Percentiles rank a stretch among this genome's conserved stretches.
Conservation (phyloP, 1,140 invertebrate genomes). For the Trachymyrmex septentrionalis region DNA sequence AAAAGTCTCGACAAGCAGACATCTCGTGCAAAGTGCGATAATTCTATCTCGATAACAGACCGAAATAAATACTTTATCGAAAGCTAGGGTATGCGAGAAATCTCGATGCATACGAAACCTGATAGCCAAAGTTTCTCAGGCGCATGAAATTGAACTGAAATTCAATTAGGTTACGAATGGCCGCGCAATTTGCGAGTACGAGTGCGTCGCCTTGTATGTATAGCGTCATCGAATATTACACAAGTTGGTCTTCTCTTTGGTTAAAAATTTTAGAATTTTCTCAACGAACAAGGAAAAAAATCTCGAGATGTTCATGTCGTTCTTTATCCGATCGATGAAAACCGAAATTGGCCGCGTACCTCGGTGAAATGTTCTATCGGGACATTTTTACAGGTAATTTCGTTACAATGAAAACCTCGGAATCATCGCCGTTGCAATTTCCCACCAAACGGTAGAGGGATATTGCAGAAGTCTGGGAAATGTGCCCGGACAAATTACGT, state of each 20-base stretch:
- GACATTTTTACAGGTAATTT: slow-evolving; percentile 47
- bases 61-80: slow-evolving; percentile 30
- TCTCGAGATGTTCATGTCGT: not conserved
- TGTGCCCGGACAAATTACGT: slow-evolving; percentile 53
- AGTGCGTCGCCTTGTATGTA: too few relatives aligned
- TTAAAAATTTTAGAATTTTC: slow-evolving; percentile 35
- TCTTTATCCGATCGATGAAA: slow-evolving; percentile 23
- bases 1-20: not conserved
- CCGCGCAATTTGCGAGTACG: slow-evolving; percentile 7
- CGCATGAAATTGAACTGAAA: slow-evolving; percentile 72
- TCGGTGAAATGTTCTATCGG: slow-evolving; percentile 29
- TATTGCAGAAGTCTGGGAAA: slow-evolving; percentile 43
- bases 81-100: not conserved
- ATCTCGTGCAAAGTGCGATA: not conserved
- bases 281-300: not conserved
- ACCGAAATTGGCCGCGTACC: slow-evolving; percentile 42
- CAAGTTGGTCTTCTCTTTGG: not conserved
- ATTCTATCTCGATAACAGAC: not conserved
- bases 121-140: slow-evolving; percentile 65
- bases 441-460: slow-evolving; percentile 37
- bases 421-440: slow-evolving; percentile 58
- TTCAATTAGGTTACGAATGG: slow-evolving; percentile 65
- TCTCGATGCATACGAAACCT: not conserved
- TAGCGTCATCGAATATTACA: slow-evolving; percentile 12
- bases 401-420: slow-evolving; percentile 46